Conservation (phyloP, 2,113 vertebrate species). For the Notothenia coriiceps region DNA sequence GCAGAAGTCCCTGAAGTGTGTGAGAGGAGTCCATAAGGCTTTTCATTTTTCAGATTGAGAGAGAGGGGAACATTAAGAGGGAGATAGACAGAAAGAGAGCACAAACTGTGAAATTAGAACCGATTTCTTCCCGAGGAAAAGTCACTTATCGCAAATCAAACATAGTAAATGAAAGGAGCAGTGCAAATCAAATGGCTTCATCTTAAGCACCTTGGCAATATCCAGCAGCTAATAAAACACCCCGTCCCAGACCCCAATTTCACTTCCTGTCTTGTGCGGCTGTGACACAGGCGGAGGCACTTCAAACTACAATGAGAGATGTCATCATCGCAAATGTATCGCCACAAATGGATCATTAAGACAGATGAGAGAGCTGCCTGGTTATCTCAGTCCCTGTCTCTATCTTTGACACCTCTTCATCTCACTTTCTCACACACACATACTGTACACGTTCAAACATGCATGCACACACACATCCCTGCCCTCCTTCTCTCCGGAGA, state of each 20-base stretch:
- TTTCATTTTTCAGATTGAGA: slow-evolving; percentile 12
- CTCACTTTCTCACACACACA: slow-evolving; percentile 19
- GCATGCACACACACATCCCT: not conserved
- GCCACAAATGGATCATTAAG: slow-evolving; percentile 51
- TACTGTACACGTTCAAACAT: slow-evolving; percentile 8
- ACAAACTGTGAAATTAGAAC: slow-evolving; percentile 65
- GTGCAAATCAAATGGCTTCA: slow-evolving; percentile 65
- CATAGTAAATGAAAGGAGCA: slow-evolving; percentile 67
- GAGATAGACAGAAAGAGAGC: slow-evolving; percentile 27
- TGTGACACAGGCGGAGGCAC: slow-evolving; percentile 34
- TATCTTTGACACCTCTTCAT: slow-evolving; percentile 27
- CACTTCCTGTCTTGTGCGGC: slow-evolving; percentile 50
- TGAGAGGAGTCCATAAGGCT: slow-evolving; percentile 21
- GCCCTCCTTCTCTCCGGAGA: not conserved
- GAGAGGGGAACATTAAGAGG: not conserved
- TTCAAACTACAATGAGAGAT: slow-evolving; percentile 59
- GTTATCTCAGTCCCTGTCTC: slow-evolving; percentile 43
- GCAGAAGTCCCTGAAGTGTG: slow-evolving; percentile 24
- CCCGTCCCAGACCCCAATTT: slow-evolving; percentile 48
- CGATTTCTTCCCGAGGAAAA: slow-evolving; percentile 59
- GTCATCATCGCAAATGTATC: slow-evolving; percentile 53
- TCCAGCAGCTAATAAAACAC: slow-evolving; percentile 67
- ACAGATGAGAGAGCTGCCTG: slow-evolving; percentile 44
- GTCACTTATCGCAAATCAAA: slow-evolving; percentile 74
- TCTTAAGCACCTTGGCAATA: slow-evolving; percentile 66